These are phyloP conservation scores for Neoitamus cyanurus DNA, from an alignment of 2,888 invertebrate species.

Conservation along the genomic window DNA sequence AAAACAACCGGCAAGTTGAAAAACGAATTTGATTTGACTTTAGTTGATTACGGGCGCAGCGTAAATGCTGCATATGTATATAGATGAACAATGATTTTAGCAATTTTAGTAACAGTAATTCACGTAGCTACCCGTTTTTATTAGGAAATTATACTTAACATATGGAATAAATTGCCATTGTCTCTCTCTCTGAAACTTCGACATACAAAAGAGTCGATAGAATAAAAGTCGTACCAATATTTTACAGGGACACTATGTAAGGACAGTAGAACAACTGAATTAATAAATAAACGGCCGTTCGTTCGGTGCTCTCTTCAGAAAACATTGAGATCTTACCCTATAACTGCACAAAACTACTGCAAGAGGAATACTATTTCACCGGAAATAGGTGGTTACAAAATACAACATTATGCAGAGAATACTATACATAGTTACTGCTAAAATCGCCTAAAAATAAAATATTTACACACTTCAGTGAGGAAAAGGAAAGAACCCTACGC, in stretches of 20 bases:
- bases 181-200: not conserved
- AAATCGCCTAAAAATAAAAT: constrained; percentile 28
- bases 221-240: not conserved
- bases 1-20: not conserved
- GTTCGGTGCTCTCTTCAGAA: not conserved
- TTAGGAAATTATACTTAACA: not conserved
- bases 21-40: not conserved
- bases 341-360: not conserved
- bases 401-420: not conserved
- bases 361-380: not conserved
- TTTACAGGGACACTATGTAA: not conserved
- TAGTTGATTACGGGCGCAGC: not conserved
- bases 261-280: not conserved
- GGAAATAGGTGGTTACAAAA: not conserved
- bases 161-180: not conserved
- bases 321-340: constrained; percentile 1
- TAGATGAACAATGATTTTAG: not conserved
- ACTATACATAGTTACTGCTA: constrained; percentile 33
- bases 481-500: constrained; percentile 4
- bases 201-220: not conserved
- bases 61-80: not conserved
- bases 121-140: not conserved
- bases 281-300: not conserved
- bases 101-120: not conserved
- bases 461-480: constrained; percentile 41